Conservation (phyloP, 2,113 vertebrate species). For the Odocoileus hemionus region DNA sequence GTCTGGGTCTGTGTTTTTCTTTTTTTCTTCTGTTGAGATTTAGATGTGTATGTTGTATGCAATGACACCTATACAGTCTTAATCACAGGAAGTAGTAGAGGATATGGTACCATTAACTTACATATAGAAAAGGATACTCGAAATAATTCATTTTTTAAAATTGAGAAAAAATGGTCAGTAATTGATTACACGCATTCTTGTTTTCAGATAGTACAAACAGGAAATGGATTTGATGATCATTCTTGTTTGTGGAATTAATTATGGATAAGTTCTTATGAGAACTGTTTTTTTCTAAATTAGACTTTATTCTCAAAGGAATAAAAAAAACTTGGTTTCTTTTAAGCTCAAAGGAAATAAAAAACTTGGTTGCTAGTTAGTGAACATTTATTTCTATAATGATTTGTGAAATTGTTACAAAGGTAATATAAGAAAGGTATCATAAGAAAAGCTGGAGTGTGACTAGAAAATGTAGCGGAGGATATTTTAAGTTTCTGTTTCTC, state of each 20-base stretch:
- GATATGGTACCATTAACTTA: background rate
- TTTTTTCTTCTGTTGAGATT: background rate
- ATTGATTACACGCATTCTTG: background rate
- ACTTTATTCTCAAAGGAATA: background rate
- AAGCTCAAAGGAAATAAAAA: background rate
- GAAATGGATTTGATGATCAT: background rate
- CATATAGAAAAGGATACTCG: background rate
- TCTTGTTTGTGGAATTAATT: conserved; percentile 14
- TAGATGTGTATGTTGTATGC: background rate
- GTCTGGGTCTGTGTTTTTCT: background rate
- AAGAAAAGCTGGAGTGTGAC: conserved; percentile 19
- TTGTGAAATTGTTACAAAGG: background rate
- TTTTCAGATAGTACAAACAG: background rate
- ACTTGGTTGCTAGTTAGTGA: background rate
- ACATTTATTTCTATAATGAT: conserved; percentile 19
- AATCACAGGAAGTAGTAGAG: background rate
- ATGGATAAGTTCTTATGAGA: conserved; percentile 16
- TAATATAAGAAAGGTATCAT: background rate
- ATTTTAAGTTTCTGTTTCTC: background rate
- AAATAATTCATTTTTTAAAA: conserved; percentile 32
- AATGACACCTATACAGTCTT: background rate
- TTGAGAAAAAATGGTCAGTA: background rate
- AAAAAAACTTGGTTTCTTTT: background rate
- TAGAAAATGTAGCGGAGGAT: background rate
- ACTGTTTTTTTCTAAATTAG: background rate